Evolutionary conservation across 2,888 invertebrate genomes (phyloP).

Genomic region (Trachelus stipa): DNA sequence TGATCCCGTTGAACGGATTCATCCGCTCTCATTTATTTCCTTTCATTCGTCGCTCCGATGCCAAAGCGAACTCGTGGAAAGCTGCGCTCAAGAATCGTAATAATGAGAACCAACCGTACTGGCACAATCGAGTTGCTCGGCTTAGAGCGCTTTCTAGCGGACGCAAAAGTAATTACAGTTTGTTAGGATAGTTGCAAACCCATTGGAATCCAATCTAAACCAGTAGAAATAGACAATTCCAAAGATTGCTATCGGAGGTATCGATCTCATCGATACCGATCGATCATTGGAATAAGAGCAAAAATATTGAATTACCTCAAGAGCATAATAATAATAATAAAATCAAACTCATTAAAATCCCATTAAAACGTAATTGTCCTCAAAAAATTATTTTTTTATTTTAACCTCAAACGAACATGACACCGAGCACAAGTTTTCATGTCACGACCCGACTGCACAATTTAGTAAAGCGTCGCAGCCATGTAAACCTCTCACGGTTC

Average conservation of each 20-base stretch:
- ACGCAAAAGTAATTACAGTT: slow-evolving; percentile 23
- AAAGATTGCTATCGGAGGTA: neutral
- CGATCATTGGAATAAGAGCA: neutral
- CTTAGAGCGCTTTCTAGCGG: slow-evolving; percentile 20
- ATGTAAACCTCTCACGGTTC: neutral
- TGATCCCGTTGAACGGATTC: neutral
- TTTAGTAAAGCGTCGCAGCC: neutral
- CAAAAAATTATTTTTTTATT: too few species aligned
- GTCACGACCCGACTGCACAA: neutral
- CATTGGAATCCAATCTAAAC: neutral
- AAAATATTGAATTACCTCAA: neutral
- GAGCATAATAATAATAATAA: neutral
- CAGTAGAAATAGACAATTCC: neutral
- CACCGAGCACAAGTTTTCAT: neutral
- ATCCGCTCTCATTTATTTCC: neutral
- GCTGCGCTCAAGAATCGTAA: neutral
- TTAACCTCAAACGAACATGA: neutral
- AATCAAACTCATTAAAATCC: neutral
- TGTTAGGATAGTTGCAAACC: slow-evolving; percentile 16
- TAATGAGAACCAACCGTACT: neutral
- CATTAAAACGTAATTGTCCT: neutral
- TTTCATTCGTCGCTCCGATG: neutral
- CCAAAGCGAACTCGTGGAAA: neutral
- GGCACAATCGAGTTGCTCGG: slow-evolving; percentile 1
- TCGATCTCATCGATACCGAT: neutral